These are phyloP conservation scores for Eonycteris spelaea DNA, from an alignment of 2,113 vertebrate species.

Conservation along the genomic window DNA sequence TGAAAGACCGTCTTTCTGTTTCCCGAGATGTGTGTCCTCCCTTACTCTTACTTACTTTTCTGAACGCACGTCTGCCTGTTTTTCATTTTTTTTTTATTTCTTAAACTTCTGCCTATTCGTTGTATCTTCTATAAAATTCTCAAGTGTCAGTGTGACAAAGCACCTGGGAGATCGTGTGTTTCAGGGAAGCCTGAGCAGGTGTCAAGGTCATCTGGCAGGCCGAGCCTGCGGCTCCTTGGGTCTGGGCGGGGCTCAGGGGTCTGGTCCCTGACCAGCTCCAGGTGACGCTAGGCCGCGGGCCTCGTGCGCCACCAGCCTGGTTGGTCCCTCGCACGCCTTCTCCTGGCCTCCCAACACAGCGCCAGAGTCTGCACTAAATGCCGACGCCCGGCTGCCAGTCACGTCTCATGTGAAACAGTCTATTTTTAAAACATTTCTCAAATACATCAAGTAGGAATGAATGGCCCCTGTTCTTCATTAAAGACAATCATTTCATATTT, in stretches of 20 bases:
- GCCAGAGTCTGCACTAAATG: rapidly evolving
- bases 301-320: too few species aligned
- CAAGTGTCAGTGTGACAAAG: rapidly evolving
- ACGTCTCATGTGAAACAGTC: not conserved
- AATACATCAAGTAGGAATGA: not conserved
- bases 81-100: not conserved
- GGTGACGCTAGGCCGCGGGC: not conserved
- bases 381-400: not conserved
- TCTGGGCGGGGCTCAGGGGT: not conserved
- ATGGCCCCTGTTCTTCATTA: not conserved
- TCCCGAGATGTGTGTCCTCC: rapidly evolving
- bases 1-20: rapidly evolving
- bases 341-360: not conserved
- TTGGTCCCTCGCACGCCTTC: rapidly evolving
- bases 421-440: not conserved
- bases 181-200: not conserved
- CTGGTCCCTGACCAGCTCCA: not conserved
- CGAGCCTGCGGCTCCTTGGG: rapidly evolving
- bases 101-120: not conserved
- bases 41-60: not conserved
- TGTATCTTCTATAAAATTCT: not conserved
- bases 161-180: rapidly evolving
- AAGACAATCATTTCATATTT: not conserved
- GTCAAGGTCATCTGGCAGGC: rapidly evolving
- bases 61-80: not conserved